Percentiles rank a stretch among this genome's conserved stretches.
These are phyloP conservation scores for Phaethornis superciliosus DNA, from an alignment of 2,113 vertebrate species.

Conservation along the genomic window DNA sequence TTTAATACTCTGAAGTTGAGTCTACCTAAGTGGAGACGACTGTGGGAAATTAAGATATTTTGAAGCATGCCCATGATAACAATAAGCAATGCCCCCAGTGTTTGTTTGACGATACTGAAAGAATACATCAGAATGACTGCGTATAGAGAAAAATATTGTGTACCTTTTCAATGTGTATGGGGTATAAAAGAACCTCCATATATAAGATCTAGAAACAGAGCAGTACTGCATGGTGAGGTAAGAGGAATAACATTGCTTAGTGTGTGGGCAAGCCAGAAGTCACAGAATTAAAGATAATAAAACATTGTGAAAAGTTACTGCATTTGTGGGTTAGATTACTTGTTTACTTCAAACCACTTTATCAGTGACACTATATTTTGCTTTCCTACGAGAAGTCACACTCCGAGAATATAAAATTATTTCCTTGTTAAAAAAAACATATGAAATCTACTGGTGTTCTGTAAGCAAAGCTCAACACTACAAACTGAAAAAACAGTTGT, in stretches of 20 bases:
- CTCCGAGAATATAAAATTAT: background rate
- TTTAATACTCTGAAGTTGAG: conserved; percentile 27
- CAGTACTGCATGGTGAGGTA: background rate
- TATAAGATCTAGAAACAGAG: background rate
- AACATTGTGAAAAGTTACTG: background rate
- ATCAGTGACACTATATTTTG: background rate
- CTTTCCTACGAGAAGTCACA: background rate
- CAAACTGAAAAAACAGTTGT: background rate
- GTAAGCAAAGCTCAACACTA: background rate
- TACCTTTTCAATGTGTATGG: background rate
- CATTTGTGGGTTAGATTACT: background rate
- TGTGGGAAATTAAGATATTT: background rate
- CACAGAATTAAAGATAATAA: background rate
- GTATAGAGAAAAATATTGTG: background rate
- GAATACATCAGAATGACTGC: background rate
- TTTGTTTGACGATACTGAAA: background rate
- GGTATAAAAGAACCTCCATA: background rate
- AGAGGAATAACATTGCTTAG: background rate
- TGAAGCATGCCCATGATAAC: background rate
- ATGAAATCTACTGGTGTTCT: background rate
- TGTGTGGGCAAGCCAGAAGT: background rate
- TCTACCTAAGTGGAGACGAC: background rate
- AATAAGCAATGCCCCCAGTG: background rate
- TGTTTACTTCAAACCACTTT: background rate
- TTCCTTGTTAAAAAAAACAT: background rate